These are phyloP conservation scores for Scaptodrosophila latifasciaeformis DNA, from an alignment of 2,888 invertebrate species.

Conservation along the genomic window DNA sequence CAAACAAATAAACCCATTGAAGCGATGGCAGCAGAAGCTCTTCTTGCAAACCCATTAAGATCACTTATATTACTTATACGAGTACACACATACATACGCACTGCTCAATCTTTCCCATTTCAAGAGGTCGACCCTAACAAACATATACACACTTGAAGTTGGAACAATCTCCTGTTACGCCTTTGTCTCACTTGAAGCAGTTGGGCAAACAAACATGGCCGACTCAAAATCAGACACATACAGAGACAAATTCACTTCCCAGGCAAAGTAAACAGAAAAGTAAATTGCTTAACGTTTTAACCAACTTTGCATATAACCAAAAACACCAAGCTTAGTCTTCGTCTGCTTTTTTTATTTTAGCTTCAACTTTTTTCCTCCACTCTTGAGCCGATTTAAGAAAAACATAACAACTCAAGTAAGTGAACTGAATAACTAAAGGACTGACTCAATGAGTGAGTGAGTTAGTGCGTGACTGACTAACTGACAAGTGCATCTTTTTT, in stretches of 20 bases:
- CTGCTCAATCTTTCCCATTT: background rate
- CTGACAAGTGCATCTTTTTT: constrained; percentile 51
- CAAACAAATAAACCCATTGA: constrained; percentile 54
- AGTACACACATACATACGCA: background rate
- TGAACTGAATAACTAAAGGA: too few species aligned
- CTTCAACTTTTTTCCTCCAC: too few species aligned
- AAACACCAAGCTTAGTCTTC: background rate
- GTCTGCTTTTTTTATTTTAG: background rate
- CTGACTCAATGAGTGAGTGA: constrained; percentile 15
- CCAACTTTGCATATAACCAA: constrained; percentile 7
- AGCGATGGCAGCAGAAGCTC: constrained; percentile 24
- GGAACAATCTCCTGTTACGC: too few species aligned
- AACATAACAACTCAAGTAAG: too few species aligned
- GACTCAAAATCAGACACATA: too few species aligned
- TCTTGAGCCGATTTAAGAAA: too few species aligned
- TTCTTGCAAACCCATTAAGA: constrained; percentile 17
- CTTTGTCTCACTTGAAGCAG: background rate
- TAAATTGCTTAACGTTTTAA: constrained; percentile 13
- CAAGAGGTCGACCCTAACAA: too few species aligned
- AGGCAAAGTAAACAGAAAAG: constrained; percentile 8
- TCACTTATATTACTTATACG: constrained; percentile 7
- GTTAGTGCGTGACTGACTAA: constrained; percentile 37
- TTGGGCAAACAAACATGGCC: constrained; percentile 3
- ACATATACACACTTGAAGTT: background rate
- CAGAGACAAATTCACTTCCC: background rate